Base-by-base conservation (phyloP, 2,113 vertebrate genomes). In the Lipophrys pholis region DNA sequence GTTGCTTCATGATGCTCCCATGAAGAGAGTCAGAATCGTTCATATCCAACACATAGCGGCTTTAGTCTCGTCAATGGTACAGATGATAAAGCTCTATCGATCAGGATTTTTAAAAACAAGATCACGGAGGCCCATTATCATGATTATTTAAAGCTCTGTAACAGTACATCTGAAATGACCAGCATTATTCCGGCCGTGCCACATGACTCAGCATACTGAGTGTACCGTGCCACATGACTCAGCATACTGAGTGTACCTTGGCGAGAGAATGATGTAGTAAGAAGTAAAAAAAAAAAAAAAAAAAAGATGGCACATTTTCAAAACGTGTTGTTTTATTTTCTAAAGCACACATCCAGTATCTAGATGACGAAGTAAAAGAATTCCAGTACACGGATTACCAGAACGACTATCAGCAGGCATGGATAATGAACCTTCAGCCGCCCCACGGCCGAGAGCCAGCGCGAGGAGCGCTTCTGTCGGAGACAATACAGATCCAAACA, bases 281-380 rank as follows among this genome's bases (percentile, higher is more conserved):
- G 56, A 4, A 30, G 4, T 30, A 30, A 30, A 30, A 30, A 30
- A 30, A 60, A 67, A 55, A 10, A 64, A 67, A 48, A 2, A 43
- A 57, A 72, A 71, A 73, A 78, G 63, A 61, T 74, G 42, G 40
- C 70, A 81, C 73, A 49, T 51, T 72, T 82, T 90, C 69, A 87
- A 89, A 92, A 93, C 84, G 82, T 85, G 68, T 87, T 76, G 74
- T 94, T 94, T 93, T 93, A 93, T 93, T 93, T 90, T 89, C 84
- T 92, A 88, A 93, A 90, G 89, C 87, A 88, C 90, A 93, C 91
- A 91, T 90, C 89, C 89, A 93, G 79, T 93, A 91, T 91, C 87
- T 88, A 89, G 84, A 91, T 89, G 90, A 91, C 86, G 87, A 73
- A 86, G 73, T 79, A 84, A 89, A 90, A 78, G 21, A 86, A 87